Evolutionary conservation across 2,113 vertebrate genomes (phyloP).

Genomic region (Hiodon alosoides): DNA sequence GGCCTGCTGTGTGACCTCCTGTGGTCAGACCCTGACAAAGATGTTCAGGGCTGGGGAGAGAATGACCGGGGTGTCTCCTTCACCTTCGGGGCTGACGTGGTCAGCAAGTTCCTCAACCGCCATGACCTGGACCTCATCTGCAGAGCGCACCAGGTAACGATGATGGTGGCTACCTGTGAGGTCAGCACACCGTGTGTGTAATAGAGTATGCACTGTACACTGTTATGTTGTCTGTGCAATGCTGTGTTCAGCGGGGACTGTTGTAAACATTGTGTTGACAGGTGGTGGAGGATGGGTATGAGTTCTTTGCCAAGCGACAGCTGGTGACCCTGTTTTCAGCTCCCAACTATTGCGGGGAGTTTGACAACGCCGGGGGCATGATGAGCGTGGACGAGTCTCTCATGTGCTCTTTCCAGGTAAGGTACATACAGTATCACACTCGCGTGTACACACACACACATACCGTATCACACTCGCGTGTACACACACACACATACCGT

Average conservation of each 20-base stretch:
- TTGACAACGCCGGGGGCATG: slow-evolving; percentile 93
- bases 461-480: too few species aligned
- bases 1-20: slow-evolving; percentile 88
- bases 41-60: slow-evolving; percentile 93
- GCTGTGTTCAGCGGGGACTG: neutral
- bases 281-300: slow-evolving; percentile 92
- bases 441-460: neutral
- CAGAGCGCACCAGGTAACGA: slow-evolving; percentile 84
- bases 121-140: slow-evolving; percentile 94
- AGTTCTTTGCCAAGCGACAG: slow-evolving; percentile 92
- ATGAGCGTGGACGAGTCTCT: slow-evolving; percentile 95
- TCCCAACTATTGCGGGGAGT: slow-evolving; percentile 91
- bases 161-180: neutral
- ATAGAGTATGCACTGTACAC: neutral
- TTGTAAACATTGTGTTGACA: slow-evolving; percentile 40
- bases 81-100: slow-evolving; percentile 90
- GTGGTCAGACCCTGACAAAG: slow-evolving; percentile 93
- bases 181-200: neutral
- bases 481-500: neutral
- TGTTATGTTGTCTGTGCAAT: neutral
- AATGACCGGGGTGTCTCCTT: slow-evolving; percentile 91
- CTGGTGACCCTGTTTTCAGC: slow-evolving; percentile 90
- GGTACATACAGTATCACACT: neutral
- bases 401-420: slow-evolving; percentile 94
- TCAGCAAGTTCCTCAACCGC: slow-evolving; percentile 95